A percentile compares a stretch with the other conserved stretches of the same genome.
phyloP scores from a whole-genome alignment of 2,797 vertebrate genomes.

The Petrocephalus sullivani region DNA sequence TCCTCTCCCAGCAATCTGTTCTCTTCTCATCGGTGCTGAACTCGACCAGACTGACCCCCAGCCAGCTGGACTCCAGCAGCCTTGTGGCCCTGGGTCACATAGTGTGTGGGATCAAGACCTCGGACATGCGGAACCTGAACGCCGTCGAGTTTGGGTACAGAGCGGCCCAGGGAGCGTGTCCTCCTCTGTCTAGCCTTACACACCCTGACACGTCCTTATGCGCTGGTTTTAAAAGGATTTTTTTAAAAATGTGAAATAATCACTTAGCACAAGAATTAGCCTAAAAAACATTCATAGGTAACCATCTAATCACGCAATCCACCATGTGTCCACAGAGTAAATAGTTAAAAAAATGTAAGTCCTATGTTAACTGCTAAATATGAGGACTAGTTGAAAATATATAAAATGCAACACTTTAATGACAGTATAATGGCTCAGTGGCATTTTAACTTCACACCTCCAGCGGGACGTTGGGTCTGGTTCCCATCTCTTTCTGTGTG shows the following conservation, averaged over 20 bases:
- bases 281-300: background rate
- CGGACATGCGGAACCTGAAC: conserved; percentile 57
- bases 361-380: background rate
- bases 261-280: background rate
- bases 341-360: background rate
- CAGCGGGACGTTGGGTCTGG: background rate
- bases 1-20: conserved; percentile 47
- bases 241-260: background rate
- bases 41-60: conserved; percentile 51
- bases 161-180: background rate
- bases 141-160: conserved; percentile 67
- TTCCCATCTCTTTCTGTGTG: background rate
- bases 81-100: conserved; percentile 66
- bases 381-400: background rate
- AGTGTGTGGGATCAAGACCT: conserved; percentile 60
- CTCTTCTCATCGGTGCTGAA: conserved; percentile 55
- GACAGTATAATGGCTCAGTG: background rate
- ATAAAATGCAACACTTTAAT: background rate
- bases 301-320: background rate
- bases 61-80: conserved; percentile 61
- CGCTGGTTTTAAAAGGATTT: background rate
- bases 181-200: background rate
- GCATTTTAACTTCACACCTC: background rate
- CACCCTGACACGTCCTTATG: background rate
- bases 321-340: background rate